Base-by-base conservation (phyloP, 2,888 invertebrate genomes). In the Lacanobia wlatinum region DNA sequence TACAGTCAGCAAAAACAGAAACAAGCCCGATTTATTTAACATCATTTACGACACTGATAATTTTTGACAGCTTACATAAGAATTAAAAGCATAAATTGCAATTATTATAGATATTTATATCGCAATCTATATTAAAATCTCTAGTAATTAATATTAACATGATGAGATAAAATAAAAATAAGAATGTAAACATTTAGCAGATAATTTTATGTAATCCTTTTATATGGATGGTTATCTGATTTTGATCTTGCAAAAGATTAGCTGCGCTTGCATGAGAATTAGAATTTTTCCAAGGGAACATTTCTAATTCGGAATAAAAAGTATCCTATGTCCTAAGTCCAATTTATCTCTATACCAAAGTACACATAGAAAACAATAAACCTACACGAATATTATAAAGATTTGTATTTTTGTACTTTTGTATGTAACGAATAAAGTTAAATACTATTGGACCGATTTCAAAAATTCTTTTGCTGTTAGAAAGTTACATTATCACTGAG, bases 1-100 rank as follows among this genome's bases (percentile, higher is more conserved):
- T 21, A 48, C 28, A n/a, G 28, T 21, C 48, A 64, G 21, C 28
- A 73, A 10, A 10, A 73, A 34, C 12, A 73, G 12, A 40, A 55
- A 75, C 1, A 40, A 56, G 1, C 40, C 28, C 21, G n/a, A 1
- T 48, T 56, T 74, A 0, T 21, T 18, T 18, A 48, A 48, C 72
- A 73, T 73, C 21, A 14, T 73, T 40, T 10, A 43, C 34, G 18
- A 6, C 21, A 56, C 14, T 56, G 21, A 1, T 0, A 16, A 2
- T 18, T 56, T 56, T 58, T 38, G 18, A 38, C n/a, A 58, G n/a
- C 58, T n/a, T 18, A 0, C n/a, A 0, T 12, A 12, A n/a, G 38
- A 38, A 12, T 38, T n/a, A 38, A 1, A 34, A 58, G n/a, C 34
- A 1, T n/a, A 16, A 28, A 14, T 16, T 38, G 38, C 38, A 12